Evolutionary conservation across 2,113 vertebrate species (phyloP).

Genomic region (Callospermophilus lateralis): DNA sequence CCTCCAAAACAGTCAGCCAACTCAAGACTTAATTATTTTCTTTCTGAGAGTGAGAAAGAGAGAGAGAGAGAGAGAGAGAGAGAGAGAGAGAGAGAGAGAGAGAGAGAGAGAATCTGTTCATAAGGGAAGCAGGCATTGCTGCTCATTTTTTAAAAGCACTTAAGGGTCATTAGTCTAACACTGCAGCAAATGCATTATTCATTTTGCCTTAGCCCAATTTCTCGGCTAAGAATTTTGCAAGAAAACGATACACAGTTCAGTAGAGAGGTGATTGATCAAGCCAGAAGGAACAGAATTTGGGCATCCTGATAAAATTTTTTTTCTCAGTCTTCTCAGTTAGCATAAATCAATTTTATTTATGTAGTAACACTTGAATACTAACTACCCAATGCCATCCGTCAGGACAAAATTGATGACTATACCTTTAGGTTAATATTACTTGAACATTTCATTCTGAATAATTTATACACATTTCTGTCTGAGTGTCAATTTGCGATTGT

Average conservation of each 20-base stretch:
- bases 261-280: constrained; percentile 87
- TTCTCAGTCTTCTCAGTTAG: constrained; percentile 79
- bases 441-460: constrained; percentile 85
- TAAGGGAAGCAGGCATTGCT: constrained; percentile 71
- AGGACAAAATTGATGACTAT: constrained; percentile 79
- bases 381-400: constrained; percentile 77
- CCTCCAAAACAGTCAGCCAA: constrained; percentile 48
- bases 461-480: constrained; percentile 82
- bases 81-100: background rate
- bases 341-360: constrained; percentile 88
- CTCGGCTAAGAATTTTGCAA: constrained; percentile 80
- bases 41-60: background rate
- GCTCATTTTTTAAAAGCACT: constrained; percentile 85
- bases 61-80: background rate
- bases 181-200: constrained; percentile 88
- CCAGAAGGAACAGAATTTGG: constrained; percentile 84
- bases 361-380: constrained; percentile 86
- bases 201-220: constrained; percentile 84
- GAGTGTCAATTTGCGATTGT: constrained; percentile 59
- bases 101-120: constrained; percentile 42
- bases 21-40: constrained; percentile 71
- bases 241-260: constrained; percentile 81
- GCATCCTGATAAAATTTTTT: constrained; percentile 83
- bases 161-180: constrained; percentile 87
- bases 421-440: constrained; percentile 84